Conservation (phyloP, 2,797 vertebrate genomes). For the Pipistrellus kuhlii region DNA sequence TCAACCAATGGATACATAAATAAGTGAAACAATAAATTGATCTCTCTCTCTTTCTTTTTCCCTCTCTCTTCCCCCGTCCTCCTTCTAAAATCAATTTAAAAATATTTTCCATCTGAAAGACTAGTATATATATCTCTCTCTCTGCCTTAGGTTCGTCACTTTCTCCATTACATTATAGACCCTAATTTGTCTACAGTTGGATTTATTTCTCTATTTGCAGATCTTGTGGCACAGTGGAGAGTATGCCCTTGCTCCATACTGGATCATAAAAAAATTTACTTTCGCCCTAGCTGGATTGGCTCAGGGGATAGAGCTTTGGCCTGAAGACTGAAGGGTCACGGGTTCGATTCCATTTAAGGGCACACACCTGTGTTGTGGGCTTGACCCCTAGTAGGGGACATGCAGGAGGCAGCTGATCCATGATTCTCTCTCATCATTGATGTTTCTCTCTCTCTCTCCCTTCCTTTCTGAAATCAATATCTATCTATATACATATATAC, state of each 20-base stretch:
- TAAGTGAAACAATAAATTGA: background rate
- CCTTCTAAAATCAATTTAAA: background rate
- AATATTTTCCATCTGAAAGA: background rate
- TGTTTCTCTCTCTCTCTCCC: too few species aligned
- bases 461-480: too few species aligned
- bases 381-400: too few species aligned
- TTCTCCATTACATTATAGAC: background rate
- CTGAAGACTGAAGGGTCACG: too few species aligned
- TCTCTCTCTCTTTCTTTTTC: background rate
- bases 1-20: background rate
- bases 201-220: constrained; percentile 4
- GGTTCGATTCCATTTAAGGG: too few species aligned
- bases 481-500: too few species aligned
- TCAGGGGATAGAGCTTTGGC: too few species aligned
- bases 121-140: background rate
- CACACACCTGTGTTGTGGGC: too few species aligned
- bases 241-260: background rate
- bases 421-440: too few species aligned
- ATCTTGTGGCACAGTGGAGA: background rate
- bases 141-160: background rate
- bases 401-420: too few species aligned
- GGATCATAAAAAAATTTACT: background rate
- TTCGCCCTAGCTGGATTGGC: background rate
- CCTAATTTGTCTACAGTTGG: background rate
- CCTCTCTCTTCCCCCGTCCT: background rate